Evolutionary conservation across 2,797 vertebrate genomes (phyloP), one percentile per base, ranked within the genome.

Genomic region (Xenentodon cancila): DNA sequence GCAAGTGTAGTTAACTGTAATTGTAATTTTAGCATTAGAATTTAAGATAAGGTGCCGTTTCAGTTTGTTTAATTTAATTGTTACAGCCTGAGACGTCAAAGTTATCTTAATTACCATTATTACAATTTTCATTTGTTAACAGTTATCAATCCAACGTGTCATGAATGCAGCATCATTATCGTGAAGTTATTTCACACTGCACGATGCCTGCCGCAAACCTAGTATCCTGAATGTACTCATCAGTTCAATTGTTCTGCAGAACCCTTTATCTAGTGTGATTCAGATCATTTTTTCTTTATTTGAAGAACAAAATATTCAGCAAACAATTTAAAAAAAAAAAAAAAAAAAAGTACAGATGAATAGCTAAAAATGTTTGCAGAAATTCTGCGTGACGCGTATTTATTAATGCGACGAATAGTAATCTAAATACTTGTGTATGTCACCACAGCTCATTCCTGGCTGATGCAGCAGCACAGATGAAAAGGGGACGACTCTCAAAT

Each of bases 401-500:
- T 6, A 9, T 7, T 32, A 32, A 27, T 7, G 7, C 7, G 3
- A 7, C 7, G 3, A 27, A 27, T 27, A 3, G 7, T 7, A 7
- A 32, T 9, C 25, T 25, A 3, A 25, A 25, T 32, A 32, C 32
- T 32, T 32, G 32, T 32, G 32, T 1, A 18, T 52, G 52, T 16
- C 37, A 51, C 64, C 27, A 37, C 37, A 18, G 55, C 22, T 54
- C 53, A 48, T 74, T 45, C 50, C 22, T 70, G 53, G 58, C 44
- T 79, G 51, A 67, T 64, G 19, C 44, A 45, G 53, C 60, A 59
- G 68, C 70, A 44, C 1, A 1, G 51, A 20, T 30, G 34, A 53
- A 51, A 79, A 64, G 15, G 63, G 47, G 22, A 59, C 69, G 20
- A 71, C 50, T 55, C 59, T 5, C 8, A 8, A 12, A 44, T 27